Evolutionary conservation across 2,797 vertebrate genomes (phyloP), one percentile per base, ranked within the genome.

Genomic region (Eremophila alpestris): DNA sequence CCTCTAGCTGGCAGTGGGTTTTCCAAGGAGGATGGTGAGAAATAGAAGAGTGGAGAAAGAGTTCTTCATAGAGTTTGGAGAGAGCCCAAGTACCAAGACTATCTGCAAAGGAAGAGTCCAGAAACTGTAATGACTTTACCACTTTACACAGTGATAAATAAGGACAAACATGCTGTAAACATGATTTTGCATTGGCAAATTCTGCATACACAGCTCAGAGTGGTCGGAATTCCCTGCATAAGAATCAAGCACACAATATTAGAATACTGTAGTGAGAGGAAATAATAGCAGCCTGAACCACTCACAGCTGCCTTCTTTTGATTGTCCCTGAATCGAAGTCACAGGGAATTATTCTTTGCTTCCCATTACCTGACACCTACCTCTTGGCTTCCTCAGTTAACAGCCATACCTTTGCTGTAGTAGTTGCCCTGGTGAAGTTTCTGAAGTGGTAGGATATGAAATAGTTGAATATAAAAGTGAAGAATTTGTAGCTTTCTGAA

Each of bases 21-120:
- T 96, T 90, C 85, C 79, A 85, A 91, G 78, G 51, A 83, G 68
- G 75, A 40, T 82, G 90, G 81, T 92, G 76, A 91, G 88, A 94
- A 94, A 56, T 38, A 63, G 55, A 79, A 51, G 80, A 74, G 62
- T 5, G 15, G 51, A 82, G 68, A 81, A 78, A 45, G 43, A 38
- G 23, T 70, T 93, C 74, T 90, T 76, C 51, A 3, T 59, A 30
- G 23, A 75, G n/a, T 54, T 86, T 81, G 80, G 87, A 87, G 41
- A 75, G 46, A 64, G 36, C 63, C 62, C 90, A 91, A 84, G 49
- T 71, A 74, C 68, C 54, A 89, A 71, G 64, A 64, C 49, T 81
- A 48, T 70, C 78, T 91, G 80, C 68, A 89, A 16, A 87, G 65
- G 84, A 94, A 60, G 89, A 67, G 70, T 83, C 88, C 73, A 77